Evolutionary conservation across 2,113 vertebrate genomes (phyloP), one percentile per base, ranked within the genome.

Genomic region (Odontesthes bonariensis): DNA sequence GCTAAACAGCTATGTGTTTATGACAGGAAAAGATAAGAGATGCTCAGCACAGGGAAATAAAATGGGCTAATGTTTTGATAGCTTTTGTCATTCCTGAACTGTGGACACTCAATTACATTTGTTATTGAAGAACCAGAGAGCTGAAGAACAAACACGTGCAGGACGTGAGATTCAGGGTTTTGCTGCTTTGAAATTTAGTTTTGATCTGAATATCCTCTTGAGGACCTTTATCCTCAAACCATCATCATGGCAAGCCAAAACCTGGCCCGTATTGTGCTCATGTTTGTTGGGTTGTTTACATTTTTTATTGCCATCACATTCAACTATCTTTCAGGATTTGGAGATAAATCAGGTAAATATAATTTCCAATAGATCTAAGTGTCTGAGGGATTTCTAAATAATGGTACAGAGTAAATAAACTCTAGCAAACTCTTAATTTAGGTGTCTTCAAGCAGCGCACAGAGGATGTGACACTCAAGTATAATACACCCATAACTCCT

Each of bases 361-460:
- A 2, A 64, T 66, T 23, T 59, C 14, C 33, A 0, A 46, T 46
- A 2, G 9, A 27, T 44, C n/a, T 11, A 51, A 42, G 69, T 7
- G 38, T 40, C 10, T 51, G 1, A 55, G 38, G 6, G 0, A 38
- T 51, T 60, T 44, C 0, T 31, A n/a, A 74, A 19, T 16, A 20
- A 16, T 42, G 8, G 6, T 32, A 1, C 7, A 27, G 33, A 57
- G 0, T 32, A 9, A 38, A 57, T 69, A 54, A 62, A 49, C 46
- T 49, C 46, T 61, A 8, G 10, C 27, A 20, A 54, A 9, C 10
- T 73, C 35, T 64, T 0, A 2, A 16, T 51, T 2, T 67, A 93
- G 91, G 87, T 60, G 22, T 89, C 65, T 94, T 94, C 53, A 56
- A 44, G 62, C 87, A 93, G n/a, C 82, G 27, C 4, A 84, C 69